phyloP scores from a whole-genome alignment of 2,888 invertebrate species.

The Oxyteleia sp. region DNA sequence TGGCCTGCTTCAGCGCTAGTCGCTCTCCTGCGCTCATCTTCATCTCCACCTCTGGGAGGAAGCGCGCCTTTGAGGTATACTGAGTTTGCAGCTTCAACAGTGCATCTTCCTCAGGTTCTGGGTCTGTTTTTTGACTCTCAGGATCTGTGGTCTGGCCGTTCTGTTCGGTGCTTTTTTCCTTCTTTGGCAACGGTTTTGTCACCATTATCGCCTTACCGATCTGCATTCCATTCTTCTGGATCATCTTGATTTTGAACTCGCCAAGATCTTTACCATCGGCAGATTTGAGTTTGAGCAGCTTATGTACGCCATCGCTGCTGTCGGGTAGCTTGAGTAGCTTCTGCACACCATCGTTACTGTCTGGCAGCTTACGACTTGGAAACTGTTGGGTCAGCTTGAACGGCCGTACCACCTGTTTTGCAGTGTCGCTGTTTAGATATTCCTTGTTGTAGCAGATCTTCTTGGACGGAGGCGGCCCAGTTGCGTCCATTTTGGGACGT shows the following conservation, averaged over 20 bases:
- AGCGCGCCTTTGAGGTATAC: conserved; percentile 43
- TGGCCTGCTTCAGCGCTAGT: neutral
- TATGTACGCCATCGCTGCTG: conserved; percentile 72
- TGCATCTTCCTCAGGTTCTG: neutral
- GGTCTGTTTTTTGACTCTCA: neutral
- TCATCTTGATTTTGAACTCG: conserved; percentile 79
- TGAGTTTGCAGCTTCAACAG: conserved; percentile 32
- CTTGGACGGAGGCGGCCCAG: conserved; percentile 23
- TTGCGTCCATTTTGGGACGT: conserved; percentile 26
- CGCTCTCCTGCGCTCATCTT: neutral
- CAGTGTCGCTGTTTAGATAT: neutral
- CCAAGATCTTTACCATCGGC: conserved; percentile 82
- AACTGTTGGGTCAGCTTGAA: conserved; percentile 80
- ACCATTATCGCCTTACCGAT: conserved; percentile 73
- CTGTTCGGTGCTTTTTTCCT: neutral
- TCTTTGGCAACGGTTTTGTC: conserved; percentile 17
- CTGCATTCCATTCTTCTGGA: conserved; percentile 61
- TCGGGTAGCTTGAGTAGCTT: neutral
- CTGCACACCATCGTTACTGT: conserved; percentile 51
- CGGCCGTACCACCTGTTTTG: conserved; percentile 73
- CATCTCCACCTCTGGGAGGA: conserved; percentile 20
- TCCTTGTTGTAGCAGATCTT: conserved; percentile 33
- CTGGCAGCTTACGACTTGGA: conserved; percentile 60
- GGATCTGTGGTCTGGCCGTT: too few species aligned
- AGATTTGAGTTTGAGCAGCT: conserved; percentile 80